A percentile compares a stretch with the other conserved stretches of the same genome.
phyloP scores from a whole-genome alignment of 2,797 vertebrate species.

The Darevskia nairensis region DNA sequence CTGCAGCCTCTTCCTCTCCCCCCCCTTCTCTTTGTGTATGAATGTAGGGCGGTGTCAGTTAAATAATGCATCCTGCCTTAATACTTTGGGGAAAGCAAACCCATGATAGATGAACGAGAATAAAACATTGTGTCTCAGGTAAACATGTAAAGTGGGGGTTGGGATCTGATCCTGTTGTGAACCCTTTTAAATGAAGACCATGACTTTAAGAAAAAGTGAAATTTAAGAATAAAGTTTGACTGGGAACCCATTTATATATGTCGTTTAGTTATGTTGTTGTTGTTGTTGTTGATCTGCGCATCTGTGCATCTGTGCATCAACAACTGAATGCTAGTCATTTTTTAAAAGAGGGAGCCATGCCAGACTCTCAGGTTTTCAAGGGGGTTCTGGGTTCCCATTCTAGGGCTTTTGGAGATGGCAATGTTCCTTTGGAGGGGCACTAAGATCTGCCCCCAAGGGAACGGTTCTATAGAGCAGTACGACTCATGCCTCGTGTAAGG shows the following conservation, averaged over 20 bases:
- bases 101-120: background rate
- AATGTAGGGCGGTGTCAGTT: background rate
- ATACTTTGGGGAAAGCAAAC: background rate
- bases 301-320: conserved; percentile 47
- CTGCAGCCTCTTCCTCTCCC: too few relatives aligned
- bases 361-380: conserved; percentile 49
- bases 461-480: background rate
- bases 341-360: conserved; percentile 49
- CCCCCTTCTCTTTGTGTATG: background rate
- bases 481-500: background rate
- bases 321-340: conserved; percentile 57
- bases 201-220: conserved; percentile 16
- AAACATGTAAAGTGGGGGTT: background rate
- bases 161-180: conserved; percentile 20
- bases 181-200: conserved; percentile 14
- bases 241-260: background rate
- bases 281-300: conserved; percentile 15
- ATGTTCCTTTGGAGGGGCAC: conserved; percentile 60
- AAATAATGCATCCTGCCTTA: background rate
- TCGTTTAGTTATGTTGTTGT: conserved; percentile 32
- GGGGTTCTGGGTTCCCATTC: conserved; percentile 27
- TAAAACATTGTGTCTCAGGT: conserved; percentile 21
- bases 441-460: conserved; percentile 16
- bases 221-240: conserved; percentile 24
- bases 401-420: conserved; percentile 59